Base-by-base conservation (phyloP, 2,113 vertebrate species). In the Gulo gulo region DNA sequence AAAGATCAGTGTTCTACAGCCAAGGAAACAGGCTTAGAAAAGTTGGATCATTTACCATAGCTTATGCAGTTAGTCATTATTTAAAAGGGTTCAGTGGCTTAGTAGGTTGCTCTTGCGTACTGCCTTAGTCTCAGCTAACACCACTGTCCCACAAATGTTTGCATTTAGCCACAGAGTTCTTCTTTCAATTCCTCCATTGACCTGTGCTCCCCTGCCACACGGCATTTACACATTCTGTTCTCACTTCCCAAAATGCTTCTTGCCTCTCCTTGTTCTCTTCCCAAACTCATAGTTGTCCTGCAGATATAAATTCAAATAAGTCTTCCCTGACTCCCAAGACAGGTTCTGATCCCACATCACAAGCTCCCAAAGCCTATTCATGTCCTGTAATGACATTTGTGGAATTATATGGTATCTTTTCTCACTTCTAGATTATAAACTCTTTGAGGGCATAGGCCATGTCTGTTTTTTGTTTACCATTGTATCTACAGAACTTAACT, bases 211-310 rank as follows among this genome's bases (percentile, higher is more conserved):
- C 14, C 91, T 23, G 74, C 82, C 29, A 39, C 15, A 7, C 36
- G 31, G 81, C 31, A 52, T 71, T 78, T 96, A 74, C 57, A 87
- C 47, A 36, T 14, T 55, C 88, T 65, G 9, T 65, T 92, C 26
- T 31, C n/a, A 42, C 88, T 92, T 94, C 69, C 61, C 83, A 61
- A 84, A 94, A 88, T 94, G 69, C 69, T 94, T 88, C 87, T 61
- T 87, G 39, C 55, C 16, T 71, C 45, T 83, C 34, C 39, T 16
- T 26, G 4, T 57, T n/a, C 29, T 79, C 13, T 7, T 26, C 50
- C n/a, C n/a, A 65, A 57, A 65, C 69, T 88, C 15, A 39, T 79
- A 36, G 6, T 61, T 63, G 69, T 63, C 29, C 69, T 65, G 42
- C 69, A 79, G 59, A 36, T 97, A 34, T 92, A 78, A 94, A 36